phyloP scores from a whole-genome alignment of 1,140 invertebrate genomes.

The Melanaphis sacchari region DNA sequence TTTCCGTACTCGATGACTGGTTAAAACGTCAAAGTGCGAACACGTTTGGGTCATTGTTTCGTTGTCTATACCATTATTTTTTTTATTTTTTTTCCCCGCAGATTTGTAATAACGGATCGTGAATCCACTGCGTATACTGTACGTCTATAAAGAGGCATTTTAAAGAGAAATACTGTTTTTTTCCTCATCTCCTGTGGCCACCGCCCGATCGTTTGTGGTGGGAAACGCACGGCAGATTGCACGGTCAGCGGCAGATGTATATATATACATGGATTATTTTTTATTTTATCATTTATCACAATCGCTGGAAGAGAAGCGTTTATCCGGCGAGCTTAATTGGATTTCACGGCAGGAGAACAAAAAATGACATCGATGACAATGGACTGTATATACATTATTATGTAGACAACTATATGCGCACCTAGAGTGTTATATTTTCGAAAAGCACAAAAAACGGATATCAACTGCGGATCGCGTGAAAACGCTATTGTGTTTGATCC shows the following conservation, averaged over 20 bases:
- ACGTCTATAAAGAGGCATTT: constrained; percentile 35
- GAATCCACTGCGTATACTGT: neutral
- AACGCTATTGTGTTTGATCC: constrained; percentile 43
- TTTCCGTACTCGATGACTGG: constrained; percentile 52
- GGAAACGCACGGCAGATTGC: constrained; percentile 26
- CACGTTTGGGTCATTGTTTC: constrained; percentile 53
- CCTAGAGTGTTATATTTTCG: neutral
- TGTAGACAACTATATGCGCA: neutral
- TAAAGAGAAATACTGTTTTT: constrained; percentile 48
- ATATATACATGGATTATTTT: neutral
- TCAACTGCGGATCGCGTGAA: constrained; percentile 18
- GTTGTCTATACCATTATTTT: constrained; percentile 12
- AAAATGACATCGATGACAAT: constrained; percentile 49
- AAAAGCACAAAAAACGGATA: constrained; percentile 36
- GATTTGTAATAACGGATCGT: constrained; percentile 22
- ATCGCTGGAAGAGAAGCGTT: constrained; percentile 39
- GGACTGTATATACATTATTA: neutral
- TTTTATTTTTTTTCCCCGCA: constrained; percentile 3
- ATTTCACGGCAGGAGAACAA: constrained; percentile 43
- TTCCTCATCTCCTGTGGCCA: neutral
- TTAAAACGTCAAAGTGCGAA: constrained; percentile 32
- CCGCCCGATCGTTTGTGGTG: constrained; percentile 37
- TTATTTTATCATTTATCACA: neutral
- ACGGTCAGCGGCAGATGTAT: constrained; percentile 34
- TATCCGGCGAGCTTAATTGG: constrained; percentile 50